Base-by-base conservation (phyloP, 2,888 invertebrate species). In the Gandaritis pyraliata region DNA sequence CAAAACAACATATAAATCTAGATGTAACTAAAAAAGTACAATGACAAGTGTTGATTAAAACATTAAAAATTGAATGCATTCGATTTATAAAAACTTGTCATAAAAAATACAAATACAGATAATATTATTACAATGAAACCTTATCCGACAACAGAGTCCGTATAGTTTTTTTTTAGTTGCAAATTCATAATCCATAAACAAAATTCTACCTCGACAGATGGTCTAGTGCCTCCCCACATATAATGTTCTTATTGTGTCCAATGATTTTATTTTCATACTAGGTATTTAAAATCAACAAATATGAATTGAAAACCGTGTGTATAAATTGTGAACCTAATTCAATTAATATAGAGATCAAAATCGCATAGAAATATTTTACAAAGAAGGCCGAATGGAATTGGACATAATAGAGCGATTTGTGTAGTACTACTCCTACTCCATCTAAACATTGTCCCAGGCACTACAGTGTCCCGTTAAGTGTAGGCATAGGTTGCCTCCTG, bases 171-270 rank as follows among this genome's bases (percentile, higher is more conserved):
- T 59, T 47, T 30, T 38, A 53, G 74, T 79, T 75, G 74, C 70
- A 81, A 83, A 80, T 76, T 76, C 81, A 82, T 81, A 76, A 81
- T 72, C 72, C 70, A 72, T 72, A 77, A 77, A 77, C 76, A 78
- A 72, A 76, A 74, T 76, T 70, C 66, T 49, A 64, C 58, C 65
- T 72, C 77, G 84, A 82, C 88, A 88, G 88, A 88, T 88, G 88
- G 85, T 72, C 73, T 73, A 75, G 76, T 74, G 70, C 80, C 63
- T 64, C 69, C 81, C 83, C 77, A 80, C 73, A 73, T 72, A 72
- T n/a, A 72, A 75, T 78, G 76, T 75, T 78, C 75, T 74, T 75
- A 75, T 85, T 82, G 80, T 82, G 73, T 72, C 69, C 72, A 73
- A 23, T 76, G 72, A 75, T 72, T 68, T 70, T 77, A 77, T 77